Base-by-base conservation (phyloP, 2,888 invertebrate species). In the Neocrepidodera transversa region DNA sequence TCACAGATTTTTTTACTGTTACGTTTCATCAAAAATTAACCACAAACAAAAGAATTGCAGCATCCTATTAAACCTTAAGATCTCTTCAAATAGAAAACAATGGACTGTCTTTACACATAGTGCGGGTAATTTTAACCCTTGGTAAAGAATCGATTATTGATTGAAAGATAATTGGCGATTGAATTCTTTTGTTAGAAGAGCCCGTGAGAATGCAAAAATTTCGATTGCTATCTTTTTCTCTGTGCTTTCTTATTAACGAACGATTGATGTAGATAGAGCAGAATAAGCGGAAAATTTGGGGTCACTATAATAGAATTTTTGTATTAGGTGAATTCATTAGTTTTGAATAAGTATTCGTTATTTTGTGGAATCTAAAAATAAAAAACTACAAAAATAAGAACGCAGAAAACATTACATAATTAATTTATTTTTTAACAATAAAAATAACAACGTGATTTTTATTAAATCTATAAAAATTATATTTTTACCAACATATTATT, bases 41-140 rank as follows among this genome's bases (percentile, higher is more conserved):
- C 28, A 10, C 28, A 10, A 17, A 40, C 18, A 16, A 18, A 40
- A 16, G 7, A 16, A 14, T 40, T 18, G 16, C 40, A 40, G 40
- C 40, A 10, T 40, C 40, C 14, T 16, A 40, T 40, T 16, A 14
- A 40, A 8, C 10, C 8, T 11, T 8, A 10, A 40, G 40, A 40
- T 40, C 40, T 40, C 40, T 10, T 40, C 40, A 13, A 8, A 5
- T 14, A 40, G 13, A 40, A 40, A 40, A 40, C 40, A 40, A 40
- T 11, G 40, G 8, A 16, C 13, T 16, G 7, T 16, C 16, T 40
- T 40, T 40, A 16, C 8, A 13, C 4, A 40, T 10, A 40, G 40
- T 40, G 40, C 40, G 40, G 40, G 40, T 40, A 40, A 40, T 40
- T 40, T 40, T 16, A 18, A 40, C 40, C 40, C 40, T 40, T 18